Evolutionary conservation across 2,113 vertebrate genomes (phyloP), one percentile per base, ranked within the genome.

Genomic region (Oenanthe oenanthe): DNA sequence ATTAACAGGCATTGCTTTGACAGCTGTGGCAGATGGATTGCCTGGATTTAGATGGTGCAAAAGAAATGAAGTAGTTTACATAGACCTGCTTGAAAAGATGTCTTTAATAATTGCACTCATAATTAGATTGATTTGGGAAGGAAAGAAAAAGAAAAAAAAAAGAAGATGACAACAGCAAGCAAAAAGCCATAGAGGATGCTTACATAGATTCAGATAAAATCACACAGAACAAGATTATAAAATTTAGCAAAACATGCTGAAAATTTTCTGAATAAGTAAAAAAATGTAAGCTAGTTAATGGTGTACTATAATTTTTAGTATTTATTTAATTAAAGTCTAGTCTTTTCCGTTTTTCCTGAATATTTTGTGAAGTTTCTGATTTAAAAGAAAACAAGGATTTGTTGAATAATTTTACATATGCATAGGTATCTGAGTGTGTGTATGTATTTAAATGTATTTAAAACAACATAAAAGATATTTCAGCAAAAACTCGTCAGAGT

Each of bases 81-180:
- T 80, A 97, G 96, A 96, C 96, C 89, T 96, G 85, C 95, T 88
- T 97, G 96, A 96, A 97, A 97, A 97, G 95, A 96, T 96, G 79
- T 97, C 91, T 94, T 96, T 97, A 97, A 96, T 97, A 97, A 96
- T 97, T 96, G 91, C 53, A 45, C 95, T 96, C 94, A 92, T 97
- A 97, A 97, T 97, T 96, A 97, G 95, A 92, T 94, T 97, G 91
- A 92, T 96, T 94, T 84, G 47, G 58, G 29, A 47, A 57, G 93
- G 40, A 31, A 77, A 45, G 47, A 43, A 48, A 26, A 71, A 93
- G 78, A 87, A 43, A 58, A 9, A 85, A 40, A 58, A 8, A 56
- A 89, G 45, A 82, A 24, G 36, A 84, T 8, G 14, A 75, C 50
- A 71, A 57, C 4, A 11, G 47, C 45, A 43, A 67, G 57, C 40